phyloP scores from a whole-genome alignment of 2,797 vertebrate species.

The Catamblyrhynchus diadema region DNA sequence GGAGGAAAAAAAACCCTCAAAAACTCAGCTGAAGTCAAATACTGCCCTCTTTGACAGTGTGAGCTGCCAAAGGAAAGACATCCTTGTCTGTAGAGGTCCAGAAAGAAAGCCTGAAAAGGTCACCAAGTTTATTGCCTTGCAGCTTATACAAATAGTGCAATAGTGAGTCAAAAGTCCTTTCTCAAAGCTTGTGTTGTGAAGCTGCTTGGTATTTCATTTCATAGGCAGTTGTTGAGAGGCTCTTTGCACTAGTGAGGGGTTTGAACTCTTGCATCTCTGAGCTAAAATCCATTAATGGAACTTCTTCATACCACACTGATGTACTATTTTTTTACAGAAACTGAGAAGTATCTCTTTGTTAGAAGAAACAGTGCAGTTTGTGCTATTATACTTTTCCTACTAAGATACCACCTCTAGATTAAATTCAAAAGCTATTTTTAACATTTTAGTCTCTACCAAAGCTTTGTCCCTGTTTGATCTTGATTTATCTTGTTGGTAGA shows the following conservation, averaged over 20 bases:
- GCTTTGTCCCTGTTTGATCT: background rate
- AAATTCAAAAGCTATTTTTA: background rate
- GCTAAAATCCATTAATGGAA: background rate
- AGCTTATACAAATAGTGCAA: background rate
- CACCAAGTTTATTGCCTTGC: background rate
- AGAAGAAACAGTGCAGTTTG: background rate
- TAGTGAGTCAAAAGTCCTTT: background rate
- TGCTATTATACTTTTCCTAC: background rate
- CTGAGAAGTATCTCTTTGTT: background rate
- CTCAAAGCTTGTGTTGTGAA: background rate
- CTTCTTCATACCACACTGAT: background rate
- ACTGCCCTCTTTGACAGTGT: background rate
- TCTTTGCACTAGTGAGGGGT: background rate
- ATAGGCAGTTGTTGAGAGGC: background rate
- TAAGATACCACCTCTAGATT: background rate
- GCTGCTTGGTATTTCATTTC: background rate
- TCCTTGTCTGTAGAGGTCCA: background rate
- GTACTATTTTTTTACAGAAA: background rate
- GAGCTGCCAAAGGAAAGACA: background rate
- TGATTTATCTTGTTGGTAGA: background rate
- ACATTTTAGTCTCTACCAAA: background rate
- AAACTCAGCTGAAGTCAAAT: background rate
- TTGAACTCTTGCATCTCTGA: background rate
- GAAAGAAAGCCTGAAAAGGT: background rate
- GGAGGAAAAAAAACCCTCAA: fast-evolving